These are phyloP conservation scores for Athene noctua DNA, from an alignment of 2,113 vertebrate species.

Conservation along the genomic window DNA sequence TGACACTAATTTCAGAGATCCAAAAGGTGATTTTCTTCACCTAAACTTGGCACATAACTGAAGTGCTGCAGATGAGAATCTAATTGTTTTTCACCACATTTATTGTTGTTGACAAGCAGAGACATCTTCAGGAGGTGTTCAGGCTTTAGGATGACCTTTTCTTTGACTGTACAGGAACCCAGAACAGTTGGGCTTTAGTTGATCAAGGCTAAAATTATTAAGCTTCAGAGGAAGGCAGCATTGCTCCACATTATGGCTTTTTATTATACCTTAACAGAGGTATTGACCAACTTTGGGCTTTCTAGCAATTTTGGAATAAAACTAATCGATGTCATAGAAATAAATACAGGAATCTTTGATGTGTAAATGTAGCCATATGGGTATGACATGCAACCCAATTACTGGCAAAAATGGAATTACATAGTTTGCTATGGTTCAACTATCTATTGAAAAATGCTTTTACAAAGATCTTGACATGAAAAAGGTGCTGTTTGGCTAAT, in stretches of 20 bases:
- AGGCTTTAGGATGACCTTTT: not conserved
- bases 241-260: not conserved
- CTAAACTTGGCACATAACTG: not conserved
- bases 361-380: not conserved
- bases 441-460: not conserved
- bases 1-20: not conserved
- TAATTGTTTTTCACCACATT: not conserved
- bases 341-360: not conserved
- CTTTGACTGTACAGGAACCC: not conserved
- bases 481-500: not conserved
- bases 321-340: not conserved
- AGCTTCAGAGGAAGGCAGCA: not conserved
- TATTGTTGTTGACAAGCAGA: not conserved
- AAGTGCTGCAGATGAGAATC: not conserved
- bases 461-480: not conserved
- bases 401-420: not conserved
- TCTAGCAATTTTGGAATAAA: constrained; percentile 14
- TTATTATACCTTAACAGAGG: not conserved
- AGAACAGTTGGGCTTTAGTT: not conserved
- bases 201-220: not conserved
- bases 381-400: not conserved
- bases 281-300: not conserved
- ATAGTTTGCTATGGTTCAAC: not conserved
- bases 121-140: not conserved
- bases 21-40: not conserved